These are phyloP conservation scores for Galagoides demidoff DNA, from an alignment of 2,797 vertebrate genomes.

Conservation along the genomic window DNA sequence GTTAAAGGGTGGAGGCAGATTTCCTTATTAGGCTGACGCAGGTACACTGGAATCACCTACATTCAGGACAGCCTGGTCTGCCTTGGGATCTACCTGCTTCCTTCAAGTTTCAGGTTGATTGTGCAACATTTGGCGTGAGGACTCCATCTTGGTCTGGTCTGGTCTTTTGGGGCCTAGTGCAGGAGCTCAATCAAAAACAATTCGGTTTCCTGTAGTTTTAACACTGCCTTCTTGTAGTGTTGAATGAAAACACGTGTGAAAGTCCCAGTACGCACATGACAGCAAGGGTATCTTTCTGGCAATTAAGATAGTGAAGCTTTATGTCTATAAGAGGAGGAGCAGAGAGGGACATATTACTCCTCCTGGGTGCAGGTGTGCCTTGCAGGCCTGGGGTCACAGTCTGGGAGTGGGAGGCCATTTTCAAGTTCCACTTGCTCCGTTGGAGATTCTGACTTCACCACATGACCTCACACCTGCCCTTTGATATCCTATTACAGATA, in stretches of 20 bases:
- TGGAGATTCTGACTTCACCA: background rate
- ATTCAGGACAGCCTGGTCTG: background rate
- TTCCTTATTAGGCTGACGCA: background rate
- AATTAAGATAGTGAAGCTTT: background rate
- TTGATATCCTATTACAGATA: no score
- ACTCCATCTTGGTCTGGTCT: background rate
- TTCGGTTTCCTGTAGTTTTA: background rate
- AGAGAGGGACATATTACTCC: background rate
- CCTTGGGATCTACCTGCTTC: background rate
- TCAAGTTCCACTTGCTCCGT: no score
- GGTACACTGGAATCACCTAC: background rate
- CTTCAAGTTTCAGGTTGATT: background rate
- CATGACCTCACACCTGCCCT: background rate
- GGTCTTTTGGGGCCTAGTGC: background rate
- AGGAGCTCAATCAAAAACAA: background rate
- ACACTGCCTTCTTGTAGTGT: background rate
- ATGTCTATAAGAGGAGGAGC: background rate
- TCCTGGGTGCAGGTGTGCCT: background rate
- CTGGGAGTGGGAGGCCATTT: background rate
- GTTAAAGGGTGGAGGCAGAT: background rate
- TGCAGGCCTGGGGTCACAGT: background rate
- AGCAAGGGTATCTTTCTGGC: background rate
- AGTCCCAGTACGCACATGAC: background rate
- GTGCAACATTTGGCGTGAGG: background rate
- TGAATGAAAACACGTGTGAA: accelerated